These are phyloP conservation scores for Lophotriccus pileatus DNA, from an alignment of 2,797 vertebrate genomes.

Conservation along the genomic window DNA sequence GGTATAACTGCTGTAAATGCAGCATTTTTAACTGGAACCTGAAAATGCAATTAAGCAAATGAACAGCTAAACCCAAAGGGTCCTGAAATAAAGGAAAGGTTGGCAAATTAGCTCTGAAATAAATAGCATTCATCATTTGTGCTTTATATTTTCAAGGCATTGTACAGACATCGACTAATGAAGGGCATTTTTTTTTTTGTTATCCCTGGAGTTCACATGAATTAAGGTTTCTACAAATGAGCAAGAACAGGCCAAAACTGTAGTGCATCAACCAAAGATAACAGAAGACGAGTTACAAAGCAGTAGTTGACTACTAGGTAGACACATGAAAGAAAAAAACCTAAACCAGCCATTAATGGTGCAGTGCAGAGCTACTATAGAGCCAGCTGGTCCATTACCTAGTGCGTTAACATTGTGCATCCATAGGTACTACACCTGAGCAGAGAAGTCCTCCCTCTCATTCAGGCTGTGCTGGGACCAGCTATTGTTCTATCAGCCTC, in stretches of 20 bases:
- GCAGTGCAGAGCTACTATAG: background rate
- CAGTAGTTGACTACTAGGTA: background rate
- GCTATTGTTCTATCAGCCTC: background rate
- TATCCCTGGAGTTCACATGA: background rate
- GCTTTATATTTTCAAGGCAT: background rate
- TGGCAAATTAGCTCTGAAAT: slow-evolving; percentile 41
- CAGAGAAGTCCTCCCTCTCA: background rate
- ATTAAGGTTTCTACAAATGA: background rate
- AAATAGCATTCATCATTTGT: background rate
- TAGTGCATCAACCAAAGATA: background rate
- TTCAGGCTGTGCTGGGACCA: background rate
- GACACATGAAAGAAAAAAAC: background rate
- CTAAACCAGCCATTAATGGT: background rate
- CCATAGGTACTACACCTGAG: rapidly evolving
- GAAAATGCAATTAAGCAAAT: slow-evolving; percentile 64
- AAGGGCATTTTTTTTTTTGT: background rate
- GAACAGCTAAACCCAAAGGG: slow-evolving; percentile 62
- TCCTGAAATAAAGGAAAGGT: slow-evolving; percentile 23
- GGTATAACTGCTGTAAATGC: slow-evolving; percentile 8
- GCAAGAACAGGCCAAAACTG: background rate
- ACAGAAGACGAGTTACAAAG: background rate
- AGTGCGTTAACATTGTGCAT: background rate
- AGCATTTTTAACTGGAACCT: slow-evolving; percentile 55
- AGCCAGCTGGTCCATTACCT: background rate
- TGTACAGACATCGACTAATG: background rate